Percentiles rank a stretch among this genome's conserved stretches.
Conservation (phyloP, 2,113 vertebrate genomes). For the Macquaria australasica region DNA sequence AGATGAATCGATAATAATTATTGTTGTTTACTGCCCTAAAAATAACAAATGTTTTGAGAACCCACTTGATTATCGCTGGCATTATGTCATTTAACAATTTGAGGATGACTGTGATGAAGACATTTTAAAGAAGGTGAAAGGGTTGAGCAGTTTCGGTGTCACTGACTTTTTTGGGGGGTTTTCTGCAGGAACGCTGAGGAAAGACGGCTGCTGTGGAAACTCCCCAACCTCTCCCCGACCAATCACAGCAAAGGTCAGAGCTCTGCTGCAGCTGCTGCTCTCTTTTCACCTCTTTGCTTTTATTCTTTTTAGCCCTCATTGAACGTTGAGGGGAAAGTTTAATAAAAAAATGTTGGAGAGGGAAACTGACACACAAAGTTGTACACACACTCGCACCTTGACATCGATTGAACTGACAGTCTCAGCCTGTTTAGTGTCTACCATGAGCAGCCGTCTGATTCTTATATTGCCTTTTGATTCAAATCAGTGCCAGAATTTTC, state of each 20-base stretch:
- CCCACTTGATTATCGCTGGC: neutral
- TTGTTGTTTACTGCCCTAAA: neutral
- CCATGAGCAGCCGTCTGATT: neutral
- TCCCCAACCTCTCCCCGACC: slow-evolving; percentile 88
- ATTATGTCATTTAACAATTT: neutral
- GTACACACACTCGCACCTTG: neutral
- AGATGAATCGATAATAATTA: neutral
- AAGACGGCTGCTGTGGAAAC: slow-evolving; percentile 91
- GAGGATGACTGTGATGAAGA: neutral
- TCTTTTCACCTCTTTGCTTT: neutral
- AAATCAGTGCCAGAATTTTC: neutral
- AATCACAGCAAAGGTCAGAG: slow-evolving; percentile 89
- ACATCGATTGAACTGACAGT: neutral
- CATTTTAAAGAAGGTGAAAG: neutral
- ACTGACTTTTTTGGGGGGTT: neutral
- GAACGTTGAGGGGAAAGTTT: neutral
- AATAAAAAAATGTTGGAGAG: neutral
- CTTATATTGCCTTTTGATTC: neutral
- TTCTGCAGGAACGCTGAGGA: slow-evolving; percentile 91
- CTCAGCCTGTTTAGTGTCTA: neutral
- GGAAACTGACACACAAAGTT: neutral
- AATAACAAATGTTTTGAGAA: no score
- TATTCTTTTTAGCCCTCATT: neutral
- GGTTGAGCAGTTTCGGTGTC: neutral
- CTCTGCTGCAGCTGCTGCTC: slow-evolving; percentile 5